phyloP scores from a whole-genome alignment of 1,140 invertebrate genomes.

The Anoplolepis gracilipes region DNA sequence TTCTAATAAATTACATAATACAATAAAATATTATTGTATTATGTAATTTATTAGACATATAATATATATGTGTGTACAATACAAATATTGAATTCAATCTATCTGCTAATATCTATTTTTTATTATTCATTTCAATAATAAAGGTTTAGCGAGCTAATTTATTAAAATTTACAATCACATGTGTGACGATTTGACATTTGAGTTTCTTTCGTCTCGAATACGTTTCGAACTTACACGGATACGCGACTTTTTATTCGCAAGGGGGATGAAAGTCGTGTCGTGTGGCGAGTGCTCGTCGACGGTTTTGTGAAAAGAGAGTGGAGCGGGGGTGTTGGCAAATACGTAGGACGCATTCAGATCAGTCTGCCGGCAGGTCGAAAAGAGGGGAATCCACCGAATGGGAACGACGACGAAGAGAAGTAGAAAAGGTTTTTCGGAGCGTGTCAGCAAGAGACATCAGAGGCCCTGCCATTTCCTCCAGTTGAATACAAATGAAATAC shows the following conservation, averaged over 20 bases:
- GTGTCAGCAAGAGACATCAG: constrained; percentile 83
- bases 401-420: constrained; percentile 58
- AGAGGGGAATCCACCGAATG: constrained; percentile 34
- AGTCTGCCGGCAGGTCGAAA: constrained; percentile 62
- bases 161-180: constrained; percentile 2
- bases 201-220: neutral
- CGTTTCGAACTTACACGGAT: constrained; percentile 3
- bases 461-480: constrained; percentile 77
- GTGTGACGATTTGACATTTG: neutral
- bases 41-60: neutral
- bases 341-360: constrained; percentile 84
- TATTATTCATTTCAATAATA: neutral
- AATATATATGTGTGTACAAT: too few species aligned
- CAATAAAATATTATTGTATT: constrained; percentile 11
- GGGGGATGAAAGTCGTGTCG: constrained; percentile 65
- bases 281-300: constrained; percentile 61
- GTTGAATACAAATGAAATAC: constrained; percentile 76
- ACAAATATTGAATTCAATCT: neutral
- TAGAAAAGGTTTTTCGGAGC: constrained; percentile 72
- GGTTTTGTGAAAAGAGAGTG: constrained; percentile 55
- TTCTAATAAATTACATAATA: constrained; percentile 14
- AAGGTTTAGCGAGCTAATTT: neutral
- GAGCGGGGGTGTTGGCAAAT: constrained; percentile 73
- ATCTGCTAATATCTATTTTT: neutral
- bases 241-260: constrained; percentile 65